phyloP scores from a whole-genome alignment of 2,113 vertebrate species.

The Hypomesus transpacificus region DNA sequence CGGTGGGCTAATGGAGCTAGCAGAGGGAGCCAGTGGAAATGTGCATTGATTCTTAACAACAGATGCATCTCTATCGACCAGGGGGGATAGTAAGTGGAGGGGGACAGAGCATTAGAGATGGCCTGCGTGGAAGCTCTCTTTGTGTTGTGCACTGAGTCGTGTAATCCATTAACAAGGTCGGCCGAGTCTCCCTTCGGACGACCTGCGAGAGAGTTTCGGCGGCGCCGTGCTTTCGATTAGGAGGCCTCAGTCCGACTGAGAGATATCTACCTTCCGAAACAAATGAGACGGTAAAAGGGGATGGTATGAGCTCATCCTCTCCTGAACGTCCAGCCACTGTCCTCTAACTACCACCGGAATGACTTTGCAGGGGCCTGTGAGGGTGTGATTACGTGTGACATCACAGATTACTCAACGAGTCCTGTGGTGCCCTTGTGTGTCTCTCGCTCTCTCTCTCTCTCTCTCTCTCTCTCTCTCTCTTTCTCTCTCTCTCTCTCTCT shows the following conservation, averaged over 20 bases:
- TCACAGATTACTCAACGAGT: too few species aligned
- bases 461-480: not conserved
- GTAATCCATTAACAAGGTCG: not conserved
- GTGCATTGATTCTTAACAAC: slow-evolving; percentile 63
- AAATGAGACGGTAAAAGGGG: too few species aligned
- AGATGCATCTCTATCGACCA: slow-evolving; percentile 46
- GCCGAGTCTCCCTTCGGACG: too few species aligned
- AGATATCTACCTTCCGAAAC: too few species aligned
- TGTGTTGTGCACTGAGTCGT: too few species aligned
- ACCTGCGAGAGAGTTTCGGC: too few species aligned
- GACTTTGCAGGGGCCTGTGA: not conserved
- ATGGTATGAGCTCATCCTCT: too few species aligned
- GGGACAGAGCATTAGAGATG: slow-evolving; percentile 39
- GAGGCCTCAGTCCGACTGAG: too few species aligned
- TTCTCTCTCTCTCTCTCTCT: too few species aligned
- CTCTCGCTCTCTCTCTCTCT: too few species aligned
- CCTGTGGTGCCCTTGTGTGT: too few species aligned
- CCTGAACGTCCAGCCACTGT: not conserved
- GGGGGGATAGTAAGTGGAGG: not conserved
- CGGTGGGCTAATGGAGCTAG: slow-evolving; percentile 37
- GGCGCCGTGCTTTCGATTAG: too few species aligned
- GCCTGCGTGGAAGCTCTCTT: not conserved
- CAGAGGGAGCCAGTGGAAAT: slow-evolving; percentile 55
- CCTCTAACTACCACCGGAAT: not conserved
- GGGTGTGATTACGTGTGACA: not conserved